phyloP scores from a whole-genome alignment of 1,140 invertebrate species.

The Mya arenaria region DNA sequence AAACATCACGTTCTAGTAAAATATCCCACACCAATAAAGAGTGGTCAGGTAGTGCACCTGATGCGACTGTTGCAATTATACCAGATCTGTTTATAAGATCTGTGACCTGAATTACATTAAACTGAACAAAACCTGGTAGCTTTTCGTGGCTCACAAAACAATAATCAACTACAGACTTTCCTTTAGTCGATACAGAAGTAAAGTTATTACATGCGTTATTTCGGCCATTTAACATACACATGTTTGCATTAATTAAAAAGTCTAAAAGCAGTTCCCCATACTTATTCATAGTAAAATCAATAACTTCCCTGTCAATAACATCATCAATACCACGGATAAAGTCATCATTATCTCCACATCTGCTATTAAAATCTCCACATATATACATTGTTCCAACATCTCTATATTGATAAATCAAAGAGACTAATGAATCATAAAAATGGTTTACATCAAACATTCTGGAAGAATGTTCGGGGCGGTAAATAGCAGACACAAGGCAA shows the following conservation, averaged over 20 bases:
- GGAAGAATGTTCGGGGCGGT: conserved; percentile 43
- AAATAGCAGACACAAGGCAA: conserved; percentile 29
- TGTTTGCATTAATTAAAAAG: conserved; percentile 10
- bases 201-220: background rate
- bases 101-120: background rate
- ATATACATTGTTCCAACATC: background rate
- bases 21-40: conserved; percentile 15
- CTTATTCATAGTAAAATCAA: conserved; percentile 15
- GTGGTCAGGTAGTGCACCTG: background rate
- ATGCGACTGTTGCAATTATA: background rate
- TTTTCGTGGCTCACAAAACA: background rate
- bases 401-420: conserved; percentile 40
- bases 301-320: background rate
- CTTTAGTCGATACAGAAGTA: background rate
- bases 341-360: conserved; percentile 10
- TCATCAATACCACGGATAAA: background rate
- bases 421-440: conserved; percentile 47
- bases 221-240: background rate
- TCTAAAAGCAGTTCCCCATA: conserved; percentile 23
- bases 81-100: background rate
- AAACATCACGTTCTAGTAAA: too few species aligned
- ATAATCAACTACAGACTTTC: background rate
- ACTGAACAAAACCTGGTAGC: background rate
- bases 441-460: conserved; percentile 30
- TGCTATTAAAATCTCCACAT: conserved; percentile 14